A percentile compares a stretch with the other conserved stretches of the same genome.
Evolutionary conservation across 1,140 invertebrate species (phyloP).

Genomic region (Saccostrea echinata): DNA sequence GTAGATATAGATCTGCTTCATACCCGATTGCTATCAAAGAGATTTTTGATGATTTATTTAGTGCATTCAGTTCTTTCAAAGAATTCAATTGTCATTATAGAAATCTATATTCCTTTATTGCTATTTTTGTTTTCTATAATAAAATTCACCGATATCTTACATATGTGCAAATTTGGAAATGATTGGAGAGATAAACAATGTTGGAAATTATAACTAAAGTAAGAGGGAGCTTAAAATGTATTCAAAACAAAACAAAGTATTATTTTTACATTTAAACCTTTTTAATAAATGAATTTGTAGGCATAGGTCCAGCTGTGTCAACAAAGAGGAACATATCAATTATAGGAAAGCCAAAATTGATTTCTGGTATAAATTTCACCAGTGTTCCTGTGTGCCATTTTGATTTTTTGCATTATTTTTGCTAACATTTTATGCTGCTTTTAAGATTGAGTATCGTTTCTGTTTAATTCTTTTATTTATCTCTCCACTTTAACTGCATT

Average conservation of each 20-base stretch:
- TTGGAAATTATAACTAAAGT: too few relatives aligned
- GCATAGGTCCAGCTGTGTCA: neutral
- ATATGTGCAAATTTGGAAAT: too few relatives aligned
- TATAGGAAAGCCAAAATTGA: neutral
- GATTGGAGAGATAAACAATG: too few relatives aligned
- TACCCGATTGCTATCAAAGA: neutral
- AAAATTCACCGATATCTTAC: neutral
- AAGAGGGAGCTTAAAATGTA: too few relatives aligned
- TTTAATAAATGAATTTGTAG: neutral
- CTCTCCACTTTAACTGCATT: too few relatives aligned
- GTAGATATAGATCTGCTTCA: neutral
- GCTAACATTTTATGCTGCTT: too few relatives aligned
- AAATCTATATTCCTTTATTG: neutral
- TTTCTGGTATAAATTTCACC: constrained; percentile 6
- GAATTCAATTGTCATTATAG: too few relatives aligned
- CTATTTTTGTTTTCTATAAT: neutral
- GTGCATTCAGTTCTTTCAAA: neutral
- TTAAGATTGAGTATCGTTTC: too few relatives aligned
- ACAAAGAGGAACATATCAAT: neutral
- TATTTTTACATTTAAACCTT: neutral
- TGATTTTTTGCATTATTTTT: too few relatives aligned
- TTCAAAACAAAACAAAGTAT: too few relatives aligned
- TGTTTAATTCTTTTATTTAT: too few relatives aligned
- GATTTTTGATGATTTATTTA: neutral
- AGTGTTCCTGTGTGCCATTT: neutral